Evolutionary conservation across 2,113 vertebrate genomes (phyloP).

Genomic region (Sprattus sprattus): DNA sequence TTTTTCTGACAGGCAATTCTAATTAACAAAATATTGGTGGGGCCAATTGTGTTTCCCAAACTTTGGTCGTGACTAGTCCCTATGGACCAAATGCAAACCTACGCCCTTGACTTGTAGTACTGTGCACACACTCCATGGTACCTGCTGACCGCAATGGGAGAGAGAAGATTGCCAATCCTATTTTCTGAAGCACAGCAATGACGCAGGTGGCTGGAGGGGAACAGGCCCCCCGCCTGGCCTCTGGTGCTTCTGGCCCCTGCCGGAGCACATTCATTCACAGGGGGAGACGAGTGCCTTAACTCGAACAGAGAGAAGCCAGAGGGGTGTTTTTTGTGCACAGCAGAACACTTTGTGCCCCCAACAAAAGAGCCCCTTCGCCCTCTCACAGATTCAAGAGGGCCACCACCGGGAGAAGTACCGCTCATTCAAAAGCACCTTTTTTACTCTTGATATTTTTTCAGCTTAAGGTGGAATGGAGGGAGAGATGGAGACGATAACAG

Average conservation of each 20-base stretch:
- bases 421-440: not conserved
- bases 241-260: not conserved
- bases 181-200: not conserved
- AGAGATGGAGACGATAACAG: not conserved
- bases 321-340: not conserved
- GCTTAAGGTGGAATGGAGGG: not conserved
- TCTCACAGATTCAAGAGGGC: slow-evolving; percentile 1
- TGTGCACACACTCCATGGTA: not conserved
- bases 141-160: not conserved
- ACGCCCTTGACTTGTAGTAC: not conserved
- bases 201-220: not conserved
- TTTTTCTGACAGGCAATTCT: too few relatives aligned
- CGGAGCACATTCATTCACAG: not conserved
- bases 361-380: slow-evolving; percentile 12
- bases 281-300: not conserved
- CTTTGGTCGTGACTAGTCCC: too few relatives aligned
- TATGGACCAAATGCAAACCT: too few relatives aligned
- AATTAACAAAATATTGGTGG: too few relatives aligned
- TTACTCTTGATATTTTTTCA: not conserved
- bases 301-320: not conserved
- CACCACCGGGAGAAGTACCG: not conserved
- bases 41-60: too few relatives aligned
- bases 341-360: not conserved
- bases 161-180: not conserved
- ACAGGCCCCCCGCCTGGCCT: not conserved